Conservation (phyloP, 2,797 vertebrate species). For the Pseudocheirus occidentalis region DNA sequence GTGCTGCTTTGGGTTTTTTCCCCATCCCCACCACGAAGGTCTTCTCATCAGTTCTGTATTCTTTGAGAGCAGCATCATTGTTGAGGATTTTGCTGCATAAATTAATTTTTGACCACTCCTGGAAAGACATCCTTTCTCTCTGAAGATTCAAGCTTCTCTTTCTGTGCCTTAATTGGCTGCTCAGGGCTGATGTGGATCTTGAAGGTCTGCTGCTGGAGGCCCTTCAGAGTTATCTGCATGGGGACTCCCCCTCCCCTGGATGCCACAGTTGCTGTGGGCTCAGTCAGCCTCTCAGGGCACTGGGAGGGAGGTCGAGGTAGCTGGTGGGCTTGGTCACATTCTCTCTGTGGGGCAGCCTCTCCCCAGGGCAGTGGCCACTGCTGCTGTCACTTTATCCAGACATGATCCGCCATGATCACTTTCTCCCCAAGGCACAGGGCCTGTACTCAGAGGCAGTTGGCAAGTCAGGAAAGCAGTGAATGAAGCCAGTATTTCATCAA, state of each 20-base stretch:
- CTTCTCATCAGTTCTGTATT: no score
- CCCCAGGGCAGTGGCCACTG: constrained; percentile 44
- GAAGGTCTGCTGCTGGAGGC: constrained; percentile 96
- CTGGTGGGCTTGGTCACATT: constrained; percentile 77
- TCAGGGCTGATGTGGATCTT: constrained; percentile 94
- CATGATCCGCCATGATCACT: not conserved
- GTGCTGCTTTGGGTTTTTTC: no score
- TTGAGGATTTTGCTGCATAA: no score
- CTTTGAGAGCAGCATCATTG: no score
- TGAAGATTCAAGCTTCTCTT: no score
- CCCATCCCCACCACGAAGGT: no score
- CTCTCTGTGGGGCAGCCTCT: constrained; percentile 62
- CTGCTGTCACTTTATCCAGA: constrained; percentile 19
- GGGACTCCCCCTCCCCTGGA: constrained; percentile 67
- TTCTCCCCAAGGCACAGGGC: not conserved
- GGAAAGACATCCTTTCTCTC: no score
- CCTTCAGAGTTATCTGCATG: constrained; percentile 96
- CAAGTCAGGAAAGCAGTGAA: constrained; percentile 13
- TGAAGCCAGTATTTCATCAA: constrained; percentile 89
- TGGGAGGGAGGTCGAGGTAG: constrained; percentile 70
- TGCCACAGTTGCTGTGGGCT: constrained; percentile 67
- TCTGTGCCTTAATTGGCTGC: constrained; percentile 87
- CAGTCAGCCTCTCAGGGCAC: constrained; percentile 64
- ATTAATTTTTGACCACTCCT: no score
- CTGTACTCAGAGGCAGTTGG: not conserved